Evolutionary conservation across 1,140 invertebrate genomes (phyloP).

Genomic region (Euura lappo): DNA sequence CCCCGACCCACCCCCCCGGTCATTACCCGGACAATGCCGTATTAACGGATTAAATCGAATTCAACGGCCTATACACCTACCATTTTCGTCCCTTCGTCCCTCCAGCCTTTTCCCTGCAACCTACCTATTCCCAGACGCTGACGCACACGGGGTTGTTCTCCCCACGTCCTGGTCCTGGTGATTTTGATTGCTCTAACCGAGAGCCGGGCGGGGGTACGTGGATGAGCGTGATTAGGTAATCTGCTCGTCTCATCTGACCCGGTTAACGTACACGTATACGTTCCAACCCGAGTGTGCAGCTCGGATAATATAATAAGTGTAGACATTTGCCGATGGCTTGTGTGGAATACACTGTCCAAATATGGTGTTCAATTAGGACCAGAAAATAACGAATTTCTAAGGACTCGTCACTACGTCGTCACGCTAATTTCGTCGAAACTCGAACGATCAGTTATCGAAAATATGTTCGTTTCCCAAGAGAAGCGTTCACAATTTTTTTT

Average conservation of each 20-base stretch:
- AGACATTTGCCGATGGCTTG: too few relatives aligned
- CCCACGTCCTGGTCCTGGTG: constrained; percentile 18
- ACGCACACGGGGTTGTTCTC: not conserved
- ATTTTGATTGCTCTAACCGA: constrained; percentile 54
- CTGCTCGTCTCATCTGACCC: constrained; percentile 27
- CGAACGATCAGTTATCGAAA: too few relatives aligned
- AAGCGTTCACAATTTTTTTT: too few relatives aligned
- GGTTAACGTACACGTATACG: not conserved
- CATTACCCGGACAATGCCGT: constrained; percentile 52
- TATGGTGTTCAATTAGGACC: too few relatives aligned
- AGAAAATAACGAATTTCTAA: too few relatives aligned
- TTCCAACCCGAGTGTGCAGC: too few relatives aligned
- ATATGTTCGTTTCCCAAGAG: too few relatives aligned
- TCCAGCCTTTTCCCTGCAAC: not conserved
- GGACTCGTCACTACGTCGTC: too few relatives aligned
- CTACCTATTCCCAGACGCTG: constrained; percentile 10
- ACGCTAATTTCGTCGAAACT: too few relatives aligned
- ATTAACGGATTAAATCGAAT: constrained; percentile 55
- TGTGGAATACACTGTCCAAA: too few relatives aligned
- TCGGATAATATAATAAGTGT: too few relatives aligned
- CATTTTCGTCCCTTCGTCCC: not conserved
- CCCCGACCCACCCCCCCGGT: constrained; percentile 23
- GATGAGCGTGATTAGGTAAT: constrained; percentile 47
- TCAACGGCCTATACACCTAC: constrained; percentile 40
- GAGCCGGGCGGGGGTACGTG: constrained; percentile 22